Base-by-base conservation (phyloP, 1,140 invertebrate genomes). In the Drosophila rhopaloa region DNA sequence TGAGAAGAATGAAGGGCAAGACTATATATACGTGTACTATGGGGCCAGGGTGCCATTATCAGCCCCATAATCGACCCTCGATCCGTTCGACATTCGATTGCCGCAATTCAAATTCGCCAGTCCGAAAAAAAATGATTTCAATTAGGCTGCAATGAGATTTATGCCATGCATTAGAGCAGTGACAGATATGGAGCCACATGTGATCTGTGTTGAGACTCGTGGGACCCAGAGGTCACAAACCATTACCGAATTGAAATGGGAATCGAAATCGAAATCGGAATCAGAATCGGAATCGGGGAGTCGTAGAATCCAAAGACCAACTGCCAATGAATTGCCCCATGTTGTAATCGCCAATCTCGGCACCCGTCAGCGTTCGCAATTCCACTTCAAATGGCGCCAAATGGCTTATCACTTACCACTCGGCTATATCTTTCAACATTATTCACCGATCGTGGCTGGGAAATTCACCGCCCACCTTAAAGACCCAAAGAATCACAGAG, bases 351-450 rank as follows among this genome's bases (percentile, higher is more conserved):
- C 5, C 5, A 11, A 56, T 51, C 61, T 51, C 0, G 41, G 46
- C 19, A 48, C 35, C 54, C 59, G 46, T 68, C 63, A 59, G 37
- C 53, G 38, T 14, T 11, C 29, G 41, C 50, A 43, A 56, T 35
- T 62, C 51, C 57, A 74, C 50, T 65, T 44, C 19, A 57, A 57
- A 41, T 53, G 70, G 70, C 56, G 58, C 72, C 72, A 63, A 74
- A 75, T 75, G 58, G 72, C 58, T 56, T 56, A 75, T 74, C 70
- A 63, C 38, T 74, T 63, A 74, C 56, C 72, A 75, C 51, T 63
- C 55, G 24, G 0, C 16, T 41, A 10, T 14, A 70, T 7, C 29
- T 32, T 32, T 32, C 5, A 32, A 57, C 35, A 71, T 71, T 71
- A 71, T 72, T 58, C 68, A 50, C 65, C 35, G 59, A 53, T 47